Evolutionary conservation across 2,113 vertebrate species (phyloP).

Genomic region (Callospermophilus lateralis): DNA sequence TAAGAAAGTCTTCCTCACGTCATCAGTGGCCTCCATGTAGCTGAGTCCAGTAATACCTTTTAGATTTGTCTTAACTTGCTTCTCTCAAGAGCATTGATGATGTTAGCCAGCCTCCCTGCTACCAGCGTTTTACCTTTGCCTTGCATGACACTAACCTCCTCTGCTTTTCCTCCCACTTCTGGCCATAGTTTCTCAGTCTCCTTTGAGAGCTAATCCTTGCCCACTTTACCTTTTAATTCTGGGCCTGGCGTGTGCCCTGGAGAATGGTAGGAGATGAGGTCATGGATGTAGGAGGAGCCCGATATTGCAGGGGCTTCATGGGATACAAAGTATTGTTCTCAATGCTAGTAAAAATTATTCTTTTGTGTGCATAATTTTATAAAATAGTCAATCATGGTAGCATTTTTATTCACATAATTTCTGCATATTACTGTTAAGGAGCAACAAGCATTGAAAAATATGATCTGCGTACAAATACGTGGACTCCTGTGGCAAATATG

Average conservation of each 20-base stretch:
- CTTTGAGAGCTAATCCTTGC: conserved; percentile 35
- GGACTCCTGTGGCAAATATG: conserved; percentile 98
- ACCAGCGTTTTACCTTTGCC: not conserved
- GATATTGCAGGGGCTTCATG: not conserved
- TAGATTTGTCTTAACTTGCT: not conserved
- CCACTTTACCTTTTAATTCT: not conserved
- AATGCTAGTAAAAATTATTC: not conserved
- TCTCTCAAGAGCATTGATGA: not conserved
- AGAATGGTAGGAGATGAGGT: not conserved
- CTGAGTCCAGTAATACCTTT: not conserved
- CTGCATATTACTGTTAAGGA: conserved; percentile 87
- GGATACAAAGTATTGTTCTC: not conserved
- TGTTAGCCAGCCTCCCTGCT: not conserved
- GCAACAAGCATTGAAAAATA: conserved; percentile 99
- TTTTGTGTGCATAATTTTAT: conserved; percentile 8
- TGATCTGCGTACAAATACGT: conserved; percentile 95
- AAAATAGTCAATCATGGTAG: not conserved
- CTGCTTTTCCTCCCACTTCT: not conserved
- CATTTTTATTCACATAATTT: not conserved
- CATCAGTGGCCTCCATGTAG: not conserved
- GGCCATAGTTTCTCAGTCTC: not conserved
- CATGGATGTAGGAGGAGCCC: not conserved
- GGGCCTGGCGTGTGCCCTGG: not conserved
- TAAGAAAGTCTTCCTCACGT: not conserved
- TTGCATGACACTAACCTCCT: not conserved